phyloP scores from a whole-genome alignment of 1,140 invertebrate genomes.

The Rhopalosiphum maidis region DNA sequence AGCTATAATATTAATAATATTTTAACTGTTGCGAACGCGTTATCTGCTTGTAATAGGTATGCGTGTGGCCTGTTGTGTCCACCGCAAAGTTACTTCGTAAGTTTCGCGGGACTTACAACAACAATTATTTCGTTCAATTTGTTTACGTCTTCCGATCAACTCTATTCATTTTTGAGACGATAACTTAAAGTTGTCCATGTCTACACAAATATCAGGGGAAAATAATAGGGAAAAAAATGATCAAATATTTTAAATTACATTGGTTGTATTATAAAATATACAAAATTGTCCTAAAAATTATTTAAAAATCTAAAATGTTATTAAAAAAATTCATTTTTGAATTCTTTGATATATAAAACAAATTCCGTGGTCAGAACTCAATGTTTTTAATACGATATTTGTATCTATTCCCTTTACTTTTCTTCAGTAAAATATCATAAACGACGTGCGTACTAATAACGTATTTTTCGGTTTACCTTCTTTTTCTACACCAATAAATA shows the following conservation, averaged over 20 bases:
- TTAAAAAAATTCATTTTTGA: neutral
- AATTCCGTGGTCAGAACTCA: neutral
- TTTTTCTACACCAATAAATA: neutral
- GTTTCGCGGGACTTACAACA: neutral
- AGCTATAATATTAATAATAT: no score
- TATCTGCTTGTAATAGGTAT: no score
- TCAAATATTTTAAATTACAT: no score
- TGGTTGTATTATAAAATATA: no score
- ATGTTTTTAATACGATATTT: neutral
- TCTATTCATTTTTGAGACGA: neutral
- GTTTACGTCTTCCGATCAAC: neutral
- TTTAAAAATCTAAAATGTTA: no score
- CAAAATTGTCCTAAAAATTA: neutral
- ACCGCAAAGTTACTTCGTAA: no score
- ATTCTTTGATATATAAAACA: neutral
- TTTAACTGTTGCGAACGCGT: no score
- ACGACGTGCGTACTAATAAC: neutral
- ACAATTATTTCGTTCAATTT: neutral
- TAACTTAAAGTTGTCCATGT: fast-evolving
- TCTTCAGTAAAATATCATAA: neutral
- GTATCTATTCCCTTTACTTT: neutral
- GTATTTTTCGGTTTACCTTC: neutral
- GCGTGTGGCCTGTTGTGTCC: no score
- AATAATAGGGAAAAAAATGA: no score
- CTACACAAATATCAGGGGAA: no score